These are phyloP conservation scores for Boleophthalmus pectinirostris DNA, from an alignment of 2,113 vertebrate species.

Conservation along the genomic window DNA sequence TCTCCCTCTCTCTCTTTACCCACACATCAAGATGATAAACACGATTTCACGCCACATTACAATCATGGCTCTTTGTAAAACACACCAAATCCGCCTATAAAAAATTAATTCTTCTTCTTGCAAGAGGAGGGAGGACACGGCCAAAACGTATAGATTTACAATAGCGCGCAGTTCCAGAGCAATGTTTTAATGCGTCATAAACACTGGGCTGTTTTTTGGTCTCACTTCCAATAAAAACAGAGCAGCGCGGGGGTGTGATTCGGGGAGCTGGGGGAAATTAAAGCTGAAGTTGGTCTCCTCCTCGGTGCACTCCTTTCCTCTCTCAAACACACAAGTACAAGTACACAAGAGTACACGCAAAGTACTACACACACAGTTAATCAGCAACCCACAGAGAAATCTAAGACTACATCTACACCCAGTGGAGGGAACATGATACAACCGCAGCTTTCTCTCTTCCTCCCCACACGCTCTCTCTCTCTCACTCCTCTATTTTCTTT, in stretches of 20 bases:
- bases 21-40: constrained; percentile 53
- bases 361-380: constrained; percentile 62
- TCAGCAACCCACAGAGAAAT: constrained; percentile 77
- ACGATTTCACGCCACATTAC: constrained; percentile 53
- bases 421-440: constrained; percentile 78
- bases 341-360: constrained; percentile 4
- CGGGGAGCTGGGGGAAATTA: constrained; percentile 80
- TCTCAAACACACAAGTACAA: constrained; percentile 19
- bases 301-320: constrained; percentile 46
- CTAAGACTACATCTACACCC: constrained; percentile 80
- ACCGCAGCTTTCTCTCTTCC: constrained; percentile 46
- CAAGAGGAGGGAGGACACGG: constrained; percentile 28
- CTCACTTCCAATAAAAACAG: constrained; percentile 78
- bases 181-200: constrained; percentile 76
- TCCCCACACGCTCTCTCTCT: constrained; percentile 41
- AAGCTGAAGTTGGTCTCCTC: constrained; percentile 75
- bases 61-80: constrained; percentile 62
- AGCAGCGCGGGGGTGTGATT: constrained; percentile 73
- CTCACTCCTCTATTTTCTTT: background rate
- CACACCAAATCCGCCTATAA: constrained; percentile 46
- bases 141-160: constrained; percentile 69
- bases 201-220: constrained; percentile 76
- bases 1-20: background rate
- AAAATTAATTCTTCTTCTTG: constrained; percentile 53
- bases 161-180: constrained; percentile 59